phyloP scores from a whole-genome alignment of 2,113 vertebrate genomes.

The Vulpes ferrilata region DNA sequence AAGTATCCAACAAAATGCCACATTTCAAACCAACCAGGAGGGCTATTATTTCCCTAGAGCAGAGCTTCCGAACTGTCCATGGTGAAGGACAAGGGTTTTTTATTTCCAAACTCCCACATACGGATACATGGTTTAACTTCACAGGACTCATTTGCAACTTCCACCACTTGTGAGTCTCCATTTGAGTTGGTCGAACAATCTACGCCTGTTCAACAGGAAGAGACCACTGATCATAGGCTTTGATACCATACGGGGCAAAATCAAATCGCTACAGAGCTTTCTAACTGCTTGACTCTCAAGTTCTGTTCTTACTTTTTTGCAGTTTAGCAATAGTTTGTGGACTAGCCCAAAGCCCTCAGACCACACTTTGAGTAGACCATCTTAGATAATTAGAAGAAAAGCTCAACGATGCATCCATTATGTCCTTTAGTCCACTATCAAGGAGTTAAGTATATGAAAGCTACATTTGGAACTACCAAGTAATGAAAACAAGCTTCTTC shows the following conservation, averaged over 20 bases:
- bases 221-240: background rate
- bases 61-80: background rate
- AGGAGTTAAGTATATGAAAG: background rate
- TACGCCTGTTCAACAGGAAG: background rate
- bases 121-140: background rate
- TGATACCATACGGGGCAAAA: background rate
- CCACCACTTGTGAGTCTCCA: background rate
- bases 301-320: background rate
- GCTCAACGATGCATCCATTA: background rate
- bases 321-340: background rate
- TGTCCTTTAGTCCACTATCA: background rate
- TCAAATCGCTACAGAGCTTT: background rate
- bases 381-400: background rate
- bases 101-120: background rate
- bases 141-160: background rate
- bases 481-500: constrained; percentile 19
- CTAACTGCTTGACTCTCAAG: background rate
- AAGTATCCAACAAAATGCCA: background rate
- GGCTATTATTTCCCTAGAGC: background rate
- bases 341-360: background rate
- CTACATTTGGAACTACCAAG: background rate
- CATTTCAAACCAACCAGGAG: background rate
- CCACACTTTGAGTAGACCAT: background rate
- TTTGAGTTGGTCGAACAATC: background rate
- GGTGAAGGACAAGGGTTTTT: background rate